These are phyloP conservation scores for Protonemura montana DNA, from an alignment of 2,888 invertebrate species.

Conservation along the genomic window DNA sequence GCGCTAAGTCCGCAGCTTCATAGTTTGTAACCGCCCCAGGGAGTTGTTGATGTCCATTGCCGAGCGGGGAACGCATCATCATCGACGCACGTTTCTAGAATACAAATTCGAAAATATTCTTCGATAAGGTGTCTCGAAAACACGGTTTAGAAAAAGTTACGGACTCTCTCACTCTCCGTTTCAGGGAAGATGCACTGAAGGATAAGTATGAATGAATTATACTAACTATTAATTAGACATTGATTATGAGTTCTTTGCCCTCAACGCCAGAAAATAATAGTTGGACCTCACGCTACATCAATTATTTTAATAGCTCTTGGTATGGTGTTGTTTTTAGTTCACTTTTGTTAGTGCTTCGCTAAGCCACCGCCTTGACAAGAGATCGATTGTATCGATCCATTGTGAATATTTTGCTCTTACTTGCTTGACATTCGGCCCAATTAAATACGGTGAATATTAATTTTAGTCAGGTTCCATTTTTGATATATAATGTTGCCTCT, in stretches of 20 bases:
- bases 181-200: neutral
- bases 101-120: neutral
- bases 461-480: too few relatives aligned
- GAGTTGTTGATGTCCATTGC: neutral
- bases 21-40: neutral
- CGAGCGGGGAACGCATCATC: neutral
- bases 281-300: neutral
- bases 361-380: neutral
- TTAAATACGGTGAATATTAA: too few relatives aligned
- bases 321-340: neutral
- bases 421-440: too few relatives aligned
- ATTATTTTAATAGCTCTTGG: neutral
- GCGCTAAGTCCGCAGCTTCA: neutral
- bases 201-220: neutral
- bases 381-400: neutral
- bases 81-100: neutral
- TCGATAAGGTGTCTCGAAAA: neutral
- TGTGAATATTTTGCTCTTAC: neutral
- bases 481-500: too few relatives aligned
- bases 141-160: neutral
- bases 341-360: neutral
- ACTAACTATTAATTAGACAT: neutral
- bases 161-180: neutral
- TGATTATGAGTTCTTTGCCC: conserved; percentile 7
- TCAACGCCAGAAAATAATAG: neutral